Evolutionary conservation across 2,888 invertebrate genomes (phyloP), one percentile per base, ranked within the genome.

Genomic region (Agapostemon virescens): DNA sequence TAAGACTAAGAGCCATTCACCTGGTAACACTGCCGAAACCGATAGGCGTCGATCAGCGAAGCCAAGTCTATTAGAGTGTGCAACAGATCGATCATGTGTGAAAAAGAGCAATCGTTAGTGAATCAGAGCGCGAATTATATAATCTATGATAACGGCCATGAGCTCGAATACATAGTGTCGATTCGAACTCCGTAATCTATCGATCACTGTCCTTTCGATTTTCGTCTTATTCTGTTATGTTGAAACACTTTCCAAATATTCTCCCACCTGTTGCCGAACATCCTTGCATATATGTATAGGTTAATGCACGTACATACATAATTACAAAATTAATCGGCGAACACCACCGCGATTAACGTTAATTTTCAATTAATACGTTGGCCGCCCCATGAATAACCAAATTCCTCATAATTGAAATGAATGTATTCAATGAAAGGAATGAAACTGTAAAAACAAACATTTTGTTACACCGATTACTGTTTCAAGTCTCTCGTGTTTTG

Each of bases 191-290:
- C 13, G 15, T 13, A 9, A 20, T n/a, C 52, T 23, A 55, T 55
- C 52, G 23, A 13, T 23, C 13, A 11, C 13, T 11, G 9, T 6
- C 26, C 13, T 15, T 11, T 26, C 55, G 55, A 58, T 58, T 58
- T 26, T 58, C 17, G 7, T 58, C 55, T 58, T 17, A 30, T 58
- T 26, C 23, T 58, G 55, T 58, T 26, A 58, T 55, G 26, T 17
- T 15, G 55, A 30, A 15, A 6, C 30, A 26, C 26, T 26, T 5
- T 0, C 17, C 1, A 52, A 52, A 52, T 58, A 30, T 5, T 58
- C 30, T 58, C 55, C 55, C 55, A 58, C 55, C 55, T 58, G 55
- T 58, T 58, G 55, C 55, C 30, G 26, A 11, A 58, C 26, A 15
- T 13, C 6, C 23, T 26, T 15, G 30, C 55, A 15, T 15, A 13